phyloP scores from a whole-genome alignment of 2,113 vertebrate genomes.

The Cheirogaleus medius region DNA sequence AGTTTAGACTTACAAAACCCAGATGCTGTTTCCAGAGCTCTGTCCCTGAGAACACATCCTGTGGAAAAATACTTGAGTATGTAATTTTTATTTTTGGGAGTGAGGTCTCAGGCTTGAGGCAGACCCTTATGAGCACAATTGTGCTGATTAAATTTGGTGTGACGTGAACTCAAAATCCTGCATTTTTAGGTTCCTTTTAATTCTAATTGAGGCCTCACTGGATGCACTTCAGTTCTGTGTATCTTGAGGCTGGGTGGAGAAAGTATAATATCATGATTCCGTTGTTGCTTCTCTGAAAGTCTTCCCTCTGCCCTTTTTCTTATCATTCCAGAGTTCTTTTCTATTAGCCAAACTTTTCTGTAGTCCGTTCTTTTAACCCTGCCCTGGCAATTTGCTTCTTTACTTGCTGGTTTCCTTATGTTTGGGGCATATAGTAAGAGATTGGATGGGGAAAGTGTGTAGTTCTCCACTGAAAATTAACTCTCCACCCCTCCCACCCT shows the following conservation, averaged over 20 bases:
- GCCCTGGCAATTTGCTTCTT: constrained; percentile 71
- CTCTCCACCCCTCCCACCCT: constrained; percentile 42
- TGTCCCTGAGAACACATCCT: neutral
- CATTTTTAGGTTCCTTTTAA: constrained; percentile 75
- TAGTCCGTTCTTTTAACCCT: constrained; percentile 23
- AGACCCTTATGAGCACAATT: neutral
- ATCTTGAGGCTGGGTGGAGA: constrained; percentile 81
- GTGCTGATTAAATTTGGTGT: constrained; percentile 20
- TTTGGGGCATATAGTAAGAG: constrained; percentile 65
- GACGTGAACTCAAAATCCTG: constrained; percentile 67
- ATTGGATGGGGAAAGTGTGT: constrained; percentile 72
- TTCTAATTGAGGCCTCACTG: constrained; percentile 79
- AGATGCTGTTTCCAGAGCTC: neutral
- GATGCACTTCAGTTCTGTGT: constrained; percentile 79
- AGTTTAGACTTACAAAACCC: neutral
- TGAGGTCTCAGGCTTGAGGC: neutral
- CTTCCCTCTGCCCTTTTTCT: neutral
- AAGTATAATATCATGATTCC: constrained; percentile 65
- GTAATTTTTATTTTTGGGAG: neutral
- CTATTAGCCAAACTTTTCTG: constrained; percentile 8
- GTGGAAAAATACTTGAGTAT: neutral
- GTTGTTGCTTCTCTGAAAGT: constrained; percentile 58
- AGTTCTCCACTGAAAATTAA: constrained; percentile 70
- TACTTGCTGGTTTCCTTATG: constrained; percentile 81
- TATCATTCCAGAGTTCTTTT: constrained; percentile 68